Evolutionary conservation across 2,888 invertebrate species (phyloP), one percentile per base, ranked within the genome.

Genomic region (Hemaris fuciformis): DNA sequence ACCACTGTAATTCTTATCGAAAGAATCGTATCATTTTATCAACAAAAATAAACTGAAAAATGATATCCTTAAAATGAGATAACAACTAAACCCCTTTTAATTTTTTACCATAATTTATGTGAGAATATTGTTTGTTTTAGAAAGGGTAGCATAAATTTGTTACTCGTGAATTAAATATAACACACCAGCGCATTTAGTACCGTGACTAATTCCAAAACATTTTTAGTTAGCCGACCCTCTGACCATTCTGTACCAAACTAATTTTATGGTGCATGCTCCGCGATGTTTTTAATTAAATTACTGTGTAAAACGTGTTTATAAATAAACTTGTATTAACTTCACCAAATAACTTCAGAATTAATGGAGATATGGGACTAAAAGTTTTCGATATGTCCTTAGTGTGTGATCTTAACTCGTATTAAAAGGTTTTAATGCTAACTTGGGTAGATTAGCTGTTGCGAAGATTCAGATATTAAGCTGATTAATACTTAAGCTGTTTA

Each of bases 211-310:
- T 80, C 74, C 72, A 66, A 66, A 76, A 73, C 72, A 64, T 67
- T 71, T 68, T 63, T 61, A 70, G 61, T 68, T 63, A 53, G 62
- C 46, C 53, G 60, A 66, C 76, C 78, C 72, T 67, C 68, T 67
- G 64, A 70, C 69, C 68, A 61, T 66, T 62, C 64, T 65, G 70
- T 65, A 63, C 65, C 77, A 79, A 85, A 81, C 80, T 85, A 73
- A 84, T 87, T 87, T 84, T 81, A 86, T 79, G 85, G 78, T 80
- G 75, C 74, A 76, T 82, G 81, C 71, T 61, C 60, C 46, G 63
- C 60, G 65, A 61, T 57, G 57, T 46, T 48, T 59, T 66, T 64
- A 57, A 60, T 34, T 62, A 42, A 46, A 48, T 45, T 27, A 60
- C 63, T 22, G 18, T 10, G 34, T 25, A 25, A 57, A 53, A 46